phyloP scores from a whole-genome alignment of 2,888 invertebrate species.

The Nymphalis c-album region DNA sequence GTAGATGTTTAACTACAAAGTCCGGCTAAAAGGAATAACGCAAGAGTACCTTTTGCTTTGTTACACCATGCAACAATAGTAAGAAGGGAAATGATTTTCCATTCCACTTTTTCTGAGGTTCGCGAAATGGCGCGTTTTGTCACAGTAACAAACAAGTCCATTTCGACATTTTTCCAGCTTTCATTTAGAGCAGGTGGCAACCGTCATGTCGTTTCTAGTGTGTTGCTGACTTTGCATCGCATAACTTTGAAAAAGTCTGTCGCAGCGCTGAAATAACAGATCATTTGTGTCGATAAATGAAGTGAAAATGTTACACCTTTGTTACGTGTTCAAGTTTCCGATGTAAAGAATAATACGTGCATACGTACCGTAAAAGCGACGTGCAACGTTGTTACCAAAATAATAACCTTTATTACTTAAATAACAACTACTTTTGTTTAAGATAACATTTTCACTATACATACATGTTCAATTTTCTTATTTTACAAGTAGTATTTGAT shows the following conservation, averaged over 20 bases:
- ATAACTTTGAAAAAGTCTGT: constrained; percentile 39
- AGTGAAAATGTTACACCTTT: constrained; percentile 22
- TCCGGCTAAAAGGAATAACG: constrained; percentile 68
- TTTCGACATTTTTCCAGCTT: constrained; percentile 41
- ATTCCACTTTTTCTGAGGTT: constrained; percentile 54
- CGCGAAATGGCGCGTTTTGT: constrained; percentile 43
- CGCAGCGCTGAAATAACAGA: constrained; percentile 35
- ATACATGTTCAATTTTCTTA: too few species aligned
- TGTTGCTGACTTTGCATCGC: constrained; percentile 39
- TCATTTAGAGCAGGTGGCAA: constrained; percentile 45
- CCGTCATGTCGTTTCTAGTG: constrained; percentile 42
- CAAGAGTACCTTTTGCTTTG: constrained; percentile 62
- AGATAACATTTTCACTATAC: too few species aligned
- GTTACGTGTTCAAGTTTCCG: constrained; percentile 6
- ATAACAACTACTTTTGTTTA: too few species aligned
- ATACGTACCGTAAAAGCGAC: neutral
- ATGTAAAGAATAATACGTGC: neutral
- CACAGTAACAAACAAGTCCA: constrained; percentile 43
- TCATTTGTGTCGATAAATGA: constrained; percentile 28
- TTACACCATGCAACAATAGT: constrained; percentile 59
- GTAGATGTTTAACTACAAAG: constrained; percentile 51
- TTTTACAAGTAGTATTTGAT: too few species aligned
- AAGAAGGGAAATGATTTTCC: constrained; percentile 61
- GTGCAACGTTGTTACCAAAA: neutral
- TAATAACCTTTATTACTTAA: too few species aligned